Conservation (phyloP, 1,140 invertebrate species). For the Drosophila nikananu region DNA sequence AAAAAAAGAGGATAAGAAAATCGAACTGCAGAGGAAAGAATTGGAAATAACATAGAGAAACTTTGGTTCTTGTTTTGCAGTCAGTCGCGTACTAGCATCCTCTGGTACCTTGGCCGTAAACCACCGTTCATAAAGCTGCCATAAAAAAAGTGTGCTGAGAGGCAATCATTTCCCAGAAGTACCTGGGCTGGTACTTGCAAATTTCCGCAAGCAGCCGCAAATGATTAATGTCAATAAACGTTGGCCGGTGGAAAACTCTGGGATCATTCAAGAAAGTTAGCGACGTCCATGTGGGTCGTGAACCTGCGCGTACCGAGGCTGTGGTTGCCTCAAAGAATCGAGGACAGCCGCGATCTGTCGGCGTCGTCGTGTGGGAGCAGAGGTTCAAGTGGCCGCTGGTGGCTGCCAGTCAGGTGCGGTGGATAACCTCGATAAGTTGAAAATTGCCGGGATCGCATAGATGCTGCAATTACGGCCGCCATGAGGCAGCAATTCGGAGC, state of each 20-base stretch:
- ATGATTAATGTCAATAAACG: conserved; percentile 82
- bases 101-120: conserved; percentile 19
- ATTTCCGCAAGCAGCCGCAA: conserved; percentile 73
- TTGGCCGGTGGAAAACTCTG: conserved; percentile 43
- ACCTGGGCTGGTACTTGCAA: conserved; percentile 66
- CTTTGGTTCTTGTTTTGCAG: neutral
- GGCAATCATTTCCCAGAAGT: conserved; percentile 53
- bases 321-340: conserved; percentile 41
- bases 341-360: conserved; percentile 69
- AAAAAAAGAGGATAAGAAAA: neutral
- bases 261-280: conserved; percentile 52
- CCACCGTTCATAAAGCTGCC: conserved; percentile 35
- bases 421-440: conserved; percentile 61
- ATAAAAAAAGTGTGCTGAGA: conserved; percentile 44
- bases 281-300: conserved; percentile 66
- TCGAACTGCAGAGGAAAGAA: conserved; percentile 1
- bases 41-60: conserved; percentile 11
- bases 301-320: conserved; percentile 50
- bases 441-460: conserved; percentile 48
- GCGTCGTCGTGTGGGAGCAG: conserved; percentile 74
- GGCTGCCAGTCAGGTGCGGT: conserved; percentile 45
- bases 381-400: conserved; percentile 61
- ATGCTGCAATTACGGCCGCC: conserved; percentile 48
- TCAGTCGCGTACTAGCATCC: neutral
- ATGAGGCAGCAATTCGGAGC: conserved; percentile 53